Evolutionary conservation across 2,888 invertebrate species (phyloP).

Genomic region (Rhyacophila evoluta): DNA sequence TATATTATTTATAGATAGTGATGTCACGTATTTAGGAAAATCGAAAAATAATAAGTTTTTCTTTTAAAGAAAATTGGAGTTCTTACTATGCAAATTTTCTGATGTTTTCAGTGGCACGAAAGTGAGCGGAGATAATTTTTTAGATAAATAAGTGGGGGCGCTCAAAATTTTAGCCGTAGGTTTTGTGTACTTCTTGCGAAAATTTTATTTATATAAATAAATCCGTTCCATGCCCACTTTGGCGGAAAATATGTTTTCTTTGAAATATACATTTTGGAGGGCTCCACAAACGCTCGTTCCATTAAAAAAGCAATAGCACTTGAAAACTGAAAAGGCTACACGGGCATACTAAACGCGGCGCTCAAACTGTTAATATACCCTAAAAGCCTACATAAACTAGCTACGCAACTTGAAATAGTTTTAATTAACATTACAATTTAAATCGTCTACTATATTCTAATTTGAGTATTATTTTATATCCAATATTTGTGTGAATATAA

Average conservation of each 20-base stretch:
- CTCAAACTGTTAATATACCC: neutral
- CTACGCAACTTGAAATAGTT: too few relatives aligned
- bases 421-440: too few relatives aligned
- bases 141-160: neutral
- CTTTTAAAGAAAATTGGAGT: neutral
- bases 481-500: too few relatives aligned
- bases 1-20: too few relatives aligned
- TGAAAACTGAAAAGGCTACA: conserved; percentile 6
- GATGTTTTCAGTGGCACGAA: neutral
- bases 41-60: neutral
- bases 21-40: too few relatives aligned
- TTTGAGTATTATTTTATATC: too few relatives aligned
- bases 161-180: neutral
- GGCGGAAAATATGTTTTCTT: conserved; percentile 11
- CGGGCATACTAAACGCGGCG: neutral
- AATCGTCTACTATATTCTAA: too few relatives aligned
- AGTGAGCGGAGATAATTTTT: neutral
- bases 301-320: conserved; percentile 28
- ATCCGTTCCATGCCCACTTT: neutral
- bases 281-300: conserved; percentile 3
- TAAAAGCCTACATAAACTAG: neutral
- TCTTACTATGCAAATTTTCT: neutral
- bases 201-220: conserved; percentile 2
- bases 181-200: neutral
- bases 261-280: neutral